A percentile compares a stretch with the other conserved stretches of the same genome.
Evolutionary conservation across 2,113 vertebrate genomes (phyloP).

Genomic region (Gavia stellata): DNA sequence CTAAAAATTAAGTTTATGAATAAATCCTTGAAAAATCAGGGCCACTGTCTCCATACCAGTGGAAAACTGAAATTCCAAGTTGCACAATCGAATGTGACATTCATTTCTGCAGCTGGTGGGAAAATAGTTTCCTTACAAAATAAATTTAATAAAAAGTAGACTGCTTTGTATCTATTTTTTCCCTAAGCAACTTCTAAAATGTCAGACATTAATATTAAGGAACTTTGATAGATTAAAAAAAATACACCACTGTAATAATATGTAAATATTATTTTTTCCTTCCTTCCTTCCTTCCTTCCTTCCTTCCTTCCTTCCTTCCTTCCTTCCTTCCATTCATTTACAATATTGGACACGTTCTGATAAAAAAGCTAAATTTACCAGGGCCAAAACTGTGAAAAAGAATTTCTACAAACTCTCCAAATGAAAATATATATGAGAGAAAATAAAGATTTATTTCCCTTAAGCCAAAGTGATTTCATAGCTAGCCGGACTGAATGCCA

Average conservation of each 20-base stretch:
- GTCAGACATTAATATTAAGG: background rate
- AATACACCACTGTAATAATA: background rate
- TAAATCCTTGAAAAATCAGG: background rate
- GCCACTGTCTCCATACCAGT: background rate
- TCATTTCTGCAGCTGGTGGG: slow-evolving; percentile 11
- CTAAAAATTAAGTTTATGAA: background rate
- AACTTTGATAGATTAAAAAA: background rate
- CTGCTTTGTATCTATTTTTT: slow-evolving; percentile 1
- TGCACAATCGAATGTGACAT: background rate
- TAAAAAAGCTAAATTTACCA: background rate
- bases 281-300: background rate
- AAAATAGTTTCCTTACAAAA: slow-evolving; percentile 40
- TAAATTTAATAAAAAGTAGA: slow-evolving; percentile 21
- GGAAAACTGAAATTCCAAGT: slow-evolving; percentile 16
- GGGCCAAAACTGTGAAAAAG: background rate
- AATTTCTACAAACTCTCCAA: background rate
- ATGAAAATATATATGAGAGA: background rate
- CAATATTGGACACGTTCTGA: background rate
- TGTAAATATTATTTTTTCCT: background rate
- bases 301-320: background rate
- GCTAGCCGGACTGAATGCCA: background rate
- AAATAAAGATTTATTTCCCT: background rate
- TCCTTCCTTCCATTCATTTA: background rate
- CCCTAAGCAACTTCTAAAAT: background rate
- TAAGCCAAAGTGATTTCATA: background rate